These are phyloP conservation scores for Endotricha flammealis DNA, from an alignment of 2,888 invertebrate species.

Conservation along the genomic window DNA sequence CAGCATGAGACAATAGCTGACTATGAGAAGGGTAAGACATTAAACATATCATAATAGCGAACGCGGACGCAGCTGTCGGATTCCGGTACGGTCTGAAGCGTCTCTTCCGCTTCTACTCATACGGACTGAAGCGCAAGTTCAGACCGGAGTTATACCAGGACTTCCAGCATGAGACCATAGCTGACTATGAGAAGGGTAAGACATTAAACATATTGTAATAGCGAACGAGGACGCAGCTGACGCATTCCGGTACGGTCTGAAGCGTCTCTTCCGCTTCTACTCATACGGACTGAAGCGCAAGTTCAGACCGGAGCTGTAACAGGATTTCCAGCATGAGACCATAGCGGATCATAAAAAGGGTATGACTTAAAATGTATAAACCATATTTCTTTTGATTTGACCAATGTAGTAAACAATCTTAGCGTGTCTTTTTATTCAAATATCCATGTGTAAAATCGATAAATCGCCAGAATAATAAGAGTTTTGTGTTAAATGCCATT, in stretches of 20 bases:
- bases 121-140: conserved; percentile 97
- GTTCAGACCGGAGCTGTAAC: conserved; percentile 96
- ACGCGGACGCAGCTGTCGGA: conserved; percentile 94
- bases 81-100: conserved; percentile 91
- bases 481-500: too few relatives aligned
- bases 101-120: conserved; percentile 97
- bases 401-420: too few relatives aligned
- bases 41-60: too few relatives aligned
- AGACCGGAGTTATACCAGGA: conserved; percentile 96
- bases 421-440: too few relatives aligned
- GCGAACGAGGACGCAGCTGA: conserved; percentile 96
- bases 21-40: conserved; percentile 90
- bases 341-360: conserved; percentile 92
- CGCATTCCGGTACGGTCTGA: conserved; percentile 91
- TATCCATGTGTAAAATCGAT: too few relatives aligned
- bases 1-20: conserved; percentile 94
- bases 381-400: too few relatives aligned
- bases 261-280: conserved; percentile 96
- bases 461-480: too few relatives aligned
- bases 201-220: too few relatives aligned
- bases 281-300: conserved; percentile 98
- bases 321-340: conserved; percentile 97
- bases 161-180: conserved; percentile 95
- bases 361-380: too few relatives aligned
- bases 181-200: conserved; percentile 91